phyloP scores from a whole-genome alignment of 2,888 invertebrate genomes.

The Nephrotoma flavescens region DNA sequence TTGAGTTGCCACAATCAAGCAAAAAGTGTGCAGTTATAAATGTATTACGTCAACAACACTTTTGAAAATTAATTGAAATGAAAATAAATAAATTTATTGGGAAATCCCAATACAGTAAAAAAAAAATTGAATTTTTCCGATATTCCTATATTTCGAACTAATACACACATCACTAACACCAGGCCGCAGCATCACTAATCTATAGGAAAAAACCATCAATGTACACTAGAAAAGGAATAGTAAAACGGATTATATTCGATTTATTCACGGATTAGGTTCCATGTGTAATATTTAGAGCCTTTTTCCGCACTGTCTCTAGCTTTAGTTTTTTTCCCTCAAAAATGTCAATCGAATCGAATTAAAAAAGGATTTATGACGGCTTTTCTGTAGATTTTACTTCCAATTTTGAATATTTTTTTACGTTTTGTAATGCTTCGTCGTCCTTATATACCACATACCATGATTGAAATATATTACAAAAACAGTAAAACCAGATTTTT shows the following conservation, averaged over 20 bases:
- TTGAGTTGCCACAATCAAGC: too few relatives aligned
- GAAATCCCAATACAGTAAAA: too few relatives aligned
- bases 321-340: neutral
- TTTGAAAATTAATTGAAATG: too few relatives aligned
- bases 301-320: neutral
- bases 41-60: too few relatives aligned
- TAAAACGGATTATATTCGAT: neutral
- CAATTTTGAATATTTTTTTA: neutral
- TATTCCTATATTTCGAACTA: neutral
- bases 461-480: too few relatives aligned
- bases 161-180: neutral
- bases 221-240: neutral
- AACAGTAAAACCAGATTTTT: neutral
- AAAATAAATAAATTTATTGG: too few relatives aligned
- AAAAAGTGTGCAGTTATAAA: too few relatives aligned
- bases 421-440: neutral
- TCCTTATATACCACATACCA: neutral
- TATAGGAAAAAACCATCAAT: neutral
- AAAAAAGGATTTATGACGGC: neutral
- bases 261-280: neutral
- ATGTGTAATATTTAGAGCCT: neutral
- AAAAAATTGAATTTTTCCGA: neutral
- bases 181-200: neutral
- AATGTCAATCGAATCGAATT: neutral
- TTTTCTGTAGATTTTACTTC: neutral